phyloP scores from a whole-genome alignment of 2,797 vertebrate species.

The Otus scops region DNA sequence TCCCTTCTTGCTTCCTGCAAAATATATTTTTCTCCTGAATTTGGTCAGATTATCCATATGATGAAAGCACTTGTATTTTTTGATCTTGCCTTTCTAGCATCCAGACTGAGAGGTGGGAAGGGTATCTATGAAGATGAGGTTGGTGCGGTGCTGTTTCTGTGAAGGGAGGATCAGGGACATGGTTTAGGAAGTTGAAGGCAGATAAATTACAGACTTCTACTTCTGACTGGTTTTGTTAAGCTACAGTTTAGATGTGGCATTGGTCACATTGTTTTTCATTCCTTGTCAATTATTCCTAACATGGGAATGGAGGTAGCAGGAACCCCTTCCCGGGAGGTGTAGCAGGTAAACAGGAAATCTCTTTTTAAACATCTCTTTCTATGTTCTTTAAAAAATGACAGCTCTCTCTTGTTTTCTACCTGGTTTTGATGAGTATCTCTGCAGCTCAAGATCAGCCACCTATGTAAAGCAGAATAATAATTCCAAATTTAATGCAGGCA shows the following conservation, averaged over 20 bases:
- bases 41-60: neutral
- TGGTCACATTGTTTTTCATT: neutral
- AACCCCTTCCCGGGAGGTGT: neutral
- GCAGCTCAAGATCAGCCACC: neutral
- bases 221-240: neutral
- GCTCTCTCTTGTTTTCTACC: neutral
- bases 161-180: neutral
- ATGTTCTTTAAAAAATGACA: neutral
- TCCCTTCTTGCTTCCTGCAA: neutral
- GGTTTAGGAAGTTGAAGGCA: neutral
- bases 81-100: neutral
- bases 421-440: neutral
- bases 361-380: neutral
- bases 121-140: neutral
- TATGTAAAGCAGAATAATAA: neutral
- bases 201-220: neutral
- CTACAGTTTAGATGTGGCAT: neutral
- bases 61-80: neutral
- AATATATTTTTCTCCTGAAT: neutral
- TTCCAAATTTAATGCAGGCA: neutral
- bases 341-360: neutral
- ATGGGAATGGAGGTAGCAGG: neutral
- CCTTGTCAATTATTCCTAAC: neutral
- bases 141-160: neutral
- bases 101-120: neutral